Conservation (phyloP, 1,140 invertebrate genomes). For the Drosophila nannoptera region DNA sequence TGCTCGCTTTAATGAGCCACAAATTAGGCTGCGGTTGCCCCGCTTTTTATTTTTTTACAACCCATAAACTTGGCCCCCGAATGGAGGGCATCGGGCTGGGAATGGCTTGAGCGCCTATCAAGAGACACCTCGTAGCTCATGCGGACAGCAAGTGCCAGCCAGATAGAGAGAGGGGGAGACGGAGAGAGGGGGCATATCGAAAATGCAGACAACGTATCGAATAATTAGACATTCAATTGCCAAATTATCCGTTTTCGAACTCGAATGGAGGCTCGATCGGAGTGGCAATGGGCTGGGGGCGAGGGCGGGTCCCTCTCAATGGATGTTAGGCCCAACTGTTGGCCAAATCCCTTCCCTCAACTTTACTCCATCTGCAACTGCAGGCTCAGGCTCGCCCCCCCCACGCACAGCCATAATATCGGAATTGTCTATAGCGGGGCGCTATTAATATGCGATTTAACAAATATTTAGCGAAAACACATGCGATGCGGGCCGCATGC, state of each 20-base stretch:
- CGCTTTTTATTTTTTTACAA: constrained; percentile 39
- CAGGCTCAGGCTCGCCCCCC: constrained; percentile 31
- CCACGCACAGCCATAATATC: constrained; percentile 20
- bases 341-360: background rate
- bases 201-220: constrained; percentile 67
- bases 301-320: too few relatives aligned
- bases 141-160: constrained; percentile 3
- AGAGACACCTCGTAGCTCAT: constrained; percentile 62
- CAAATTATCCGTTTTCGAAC: constrained; percentile 35
- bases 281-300: constrained; percentile 37
- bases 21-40: constrained; percentile 58
- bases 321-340: too few relatives aligned
- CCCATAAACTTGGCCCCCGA: constrained; percentile 37
- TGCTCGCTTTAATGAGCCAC: constrained; percentile 50
- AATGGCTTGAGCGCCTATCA: constrained; percentile 67
- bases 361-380: background rate
- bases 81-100: constrained; percentile 23
- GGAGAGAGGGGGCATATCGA: background rate
- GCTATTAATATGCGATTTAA: constrained; percentile 77
- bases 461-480: constrained; percentile 78
- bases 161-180: background rate
- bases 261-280: background rate
- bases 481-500: constrained; percentile 49
- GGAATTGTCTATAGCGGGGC: constrained; percentile 64
- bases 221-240: constrained; percentile 63